phyloP scores from a whole-genome alignment of 1,140 invertebrate genomes.

The Solenopsis invicta region DNA sequence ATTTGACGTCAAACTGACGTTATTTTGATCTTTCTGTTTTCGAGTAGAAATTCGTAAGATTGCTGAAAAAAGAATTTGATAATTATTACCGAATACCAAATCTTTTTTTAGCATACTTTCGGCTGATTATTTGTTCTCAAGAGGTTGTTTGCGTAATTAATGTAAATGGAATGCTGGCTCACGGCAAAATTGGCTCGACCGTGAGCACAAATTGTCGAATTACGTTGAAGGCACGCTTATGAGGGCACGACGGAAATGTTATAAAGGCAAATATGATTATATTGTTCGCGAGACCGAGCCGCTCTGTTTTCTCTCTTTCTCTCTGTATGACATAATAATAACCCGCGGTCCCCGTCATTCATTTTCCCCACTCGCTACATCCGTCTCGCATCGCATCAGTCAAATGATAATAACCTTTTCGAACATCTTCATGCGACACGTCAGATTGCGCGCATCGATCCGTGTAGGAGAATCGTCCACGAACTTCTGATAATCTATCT shows the following conservation, averaged over 20 bases:
- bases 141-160: slow-evolving; percentile 41
- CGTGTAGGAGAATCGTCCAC: background rate
- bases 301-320: background rate
- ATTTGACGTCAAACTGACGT: too few relatives aligned
- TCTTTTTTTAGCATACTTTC: background rate
- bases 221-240: background rate
- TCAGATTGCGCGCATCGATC: slow-evolving; percentile 32
- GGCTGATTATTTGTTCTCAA: background rate
- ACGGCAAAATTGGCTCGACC: slow-evolving; percentile 21
- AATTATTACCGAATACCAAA: too few relatives aligned
- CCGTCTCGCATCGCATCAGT: slow-evolving; percentile 21
- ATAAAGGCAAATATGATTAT: slow-evolving; percentile 58
- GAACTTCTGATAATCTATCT: slow-evolving; percentile 6
- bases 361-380: slow-evolving; percentile 33
- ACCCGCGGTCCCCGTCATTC: slow-evolving; percentile 6
- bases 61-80: too few relatives aligned
- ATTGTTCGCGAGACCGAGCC: background rate
- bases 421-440: slow-evolving; percentile 26
- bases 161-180: background rate
- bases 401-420: slow-evolving; percentile 53
- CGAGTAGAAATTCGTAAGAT: background rate
- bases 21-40: too few relatives aligned
- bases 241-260: background rate
- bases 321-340: slow-evolving; percentile 40
- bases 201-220: slow-evolving; percentile 38